Conservation (phyloP, 2,113 vertebrate species). For the Tricholaema leucomelas region DNA sequence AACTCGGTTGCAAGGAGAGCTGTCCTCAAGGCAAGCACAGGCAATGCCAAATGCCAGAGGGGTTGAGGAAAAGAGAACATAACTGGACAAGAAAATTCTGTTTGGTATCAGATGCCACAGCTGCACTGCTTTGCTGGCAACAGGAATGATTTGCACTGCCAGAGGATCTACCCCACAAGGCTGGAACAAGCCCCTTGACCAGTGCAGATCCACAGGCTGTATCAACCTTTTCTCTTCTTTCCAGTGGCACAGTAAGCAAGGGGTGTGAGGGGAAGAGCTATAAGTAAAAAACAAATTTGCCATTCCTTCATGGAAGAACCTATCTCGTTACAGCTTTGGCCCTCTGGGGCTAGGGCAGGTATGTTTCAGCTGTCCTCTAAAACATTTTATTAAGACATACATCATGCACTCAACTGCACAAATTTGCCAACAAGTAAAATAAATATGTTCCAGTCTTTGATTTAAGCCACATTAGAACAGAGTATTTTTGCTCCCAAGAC, state of each 20-base stretch:
- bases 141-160: background rate
- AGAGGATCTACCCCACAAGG: background rate
- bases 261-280: background rate
- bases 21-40: background rate
- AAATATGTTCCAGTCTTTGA: conserved; percentile 32
- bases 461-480: conserved; percentile 39
- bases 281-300: background rate
- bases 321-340: background rate
- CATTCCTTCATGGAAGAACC: background rate
- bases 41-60: background rate
- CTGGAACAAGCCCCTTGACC: background rate
- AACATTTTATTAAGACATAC: background rate
- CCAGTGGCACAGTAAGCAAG: background rate
- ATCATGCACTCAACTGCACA: background rate
- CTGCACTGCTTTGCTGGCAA: accelerated
- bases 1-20: background rate
- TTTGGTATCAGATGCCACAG: background rate
- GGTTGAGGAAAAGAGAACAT: background rate
- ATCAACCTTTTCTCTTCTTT: background rate
- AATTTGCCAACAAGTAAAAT: conserved; percentile 9
- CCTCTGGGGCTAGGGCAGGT: background rate
- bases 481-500: conserved; percentile 14
- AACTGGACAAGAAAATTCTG: background rate
- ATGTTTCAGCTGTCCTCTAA: background rate
- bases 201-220: background rate